phyloP scores from a whole-genome alignment of 2,888 invertebrate species.

The Melinopterus prodromus region DNA sequence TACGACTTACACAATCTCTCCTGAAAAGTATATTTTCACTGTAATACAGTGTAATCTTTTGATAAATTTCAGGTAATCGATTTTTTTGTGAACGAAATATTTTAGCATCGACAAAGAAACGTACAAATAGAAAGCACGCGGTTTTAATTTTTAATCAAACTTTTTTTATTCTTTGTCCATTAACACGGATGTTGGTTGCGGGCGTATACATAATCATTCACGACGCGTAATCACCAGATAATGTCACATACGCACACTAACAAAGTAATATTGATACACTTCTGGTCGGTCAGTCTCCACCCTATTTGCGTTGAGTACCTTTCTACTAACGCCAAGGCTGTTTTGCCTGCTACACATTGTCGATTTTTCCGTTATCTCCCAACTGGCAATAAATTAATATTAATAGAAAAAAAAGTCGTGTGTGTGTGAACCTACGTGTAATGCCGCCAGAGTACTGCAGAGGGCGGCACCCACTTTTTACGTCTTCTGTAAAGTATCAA shows the following conservation, averaged over 20 bases:
- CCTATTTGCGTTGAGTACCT: slow-evolving; percentile 5
- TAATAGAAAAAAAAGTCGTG: slow-evolving; percentile 25
- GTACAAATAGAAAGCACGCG: no score
- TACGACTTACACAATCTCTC: no score
- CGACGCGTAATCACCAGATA: slow-evolving; percentile 27
- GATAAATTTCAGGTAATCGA: no score
- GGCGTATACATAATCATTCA: slow-evolving; percentile 16
- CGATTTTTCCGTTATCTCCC: slow-evolving; percentile 9
- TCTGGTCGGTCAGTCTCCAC: slow-evolving; percentile 21
- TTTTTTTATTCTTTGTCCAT: slow-evolving; percentile 13
- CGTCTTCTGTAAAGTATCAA: neutral
- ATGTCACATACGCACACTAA: slow-evolving; percentile 28
- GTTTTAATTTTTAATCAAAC: neutral
- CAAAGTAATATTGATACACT: slow-evolving; percentile 28
- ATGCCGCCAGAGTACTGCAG: neutral
- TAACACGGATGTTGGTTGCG: slow-evolving; percentile 24
- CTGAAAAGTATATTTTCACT: no score
- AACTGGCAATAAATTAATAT: slow-evolving; percentile 19
- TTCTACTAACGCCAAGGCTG: slow-evolving; percentile 21
- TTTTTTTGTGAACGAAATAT: no score
- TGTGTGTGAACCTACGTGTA: neutral
- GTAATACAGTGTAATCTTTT: no score
- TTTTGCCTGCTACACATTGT: slow-evolving; percentile 15
- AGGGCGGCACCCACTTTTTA: neutral
- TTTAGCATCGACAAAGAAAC: no score